Evolutionary conservation across 2,888 invertebrate genomes (phyloP).

Genomic region (Tenthredo distinguenda): DNA sequence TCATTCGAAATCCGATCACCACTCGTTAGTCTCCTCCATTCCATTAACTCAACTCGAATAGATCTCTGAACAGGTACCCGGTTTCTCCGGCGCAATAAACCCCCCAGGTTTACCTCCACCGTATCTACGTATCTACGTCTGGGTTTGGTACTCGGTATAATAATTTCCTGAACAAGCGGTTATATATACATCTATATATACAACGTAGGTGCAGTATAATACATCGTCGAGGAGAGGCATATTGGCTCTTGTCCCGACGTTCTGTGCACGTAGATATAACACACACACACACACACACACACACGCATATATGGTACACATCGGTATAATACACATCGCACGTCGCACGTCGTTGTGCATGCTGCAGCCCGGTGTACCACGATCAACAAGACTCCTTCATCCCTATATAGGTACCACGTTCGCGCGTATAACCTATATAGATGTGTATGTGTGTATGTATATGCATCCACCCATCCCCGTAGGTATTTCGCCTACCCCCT

Average conservation of each 20-base stretch:
- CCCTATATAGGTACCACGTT: neutral
- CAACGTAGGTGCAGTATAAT: neutral
- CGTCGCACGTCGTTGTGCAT: neutral
- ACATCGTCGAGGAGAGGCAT: slow-evolving; percentile 19
- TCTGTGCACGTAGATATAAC: neutral
- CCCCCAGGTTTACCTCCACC: neutral
- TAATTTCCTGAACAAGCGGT: slow-evolving; percentile 10
- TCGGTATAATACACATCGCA: neutral
- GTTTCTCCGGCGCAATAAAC: neutral
- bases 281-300: neutral
- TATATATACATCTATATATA: neutral
- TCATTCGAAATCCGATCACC: neutral
- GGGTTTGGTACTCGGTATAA: slow-evolving; percentile 8
- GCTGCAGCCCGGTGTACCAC: neutral
- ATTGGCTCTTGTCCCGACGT: slow-evolving; percentile 38
- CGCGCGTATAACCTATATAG: neutral
- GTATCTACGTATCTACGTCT: neutral
- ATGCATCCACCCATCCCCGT: neutral
- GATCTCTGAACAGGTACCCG: neutral
- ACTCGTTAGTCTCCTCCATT: neutral
- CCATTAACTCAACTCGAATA: neutral
- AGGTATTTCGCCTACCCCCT: neutral
- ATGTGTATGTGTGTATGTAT: too few relatives aligned
- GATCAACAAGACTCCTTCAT: slow-evolving; percentile 30
- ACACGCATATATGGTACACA: neutral